These are phyloP conservation scores for Parelbella ahira DNA, from an alignment of 2,888 invertebrate genomes.

Conservation along the genomic window DNA sequence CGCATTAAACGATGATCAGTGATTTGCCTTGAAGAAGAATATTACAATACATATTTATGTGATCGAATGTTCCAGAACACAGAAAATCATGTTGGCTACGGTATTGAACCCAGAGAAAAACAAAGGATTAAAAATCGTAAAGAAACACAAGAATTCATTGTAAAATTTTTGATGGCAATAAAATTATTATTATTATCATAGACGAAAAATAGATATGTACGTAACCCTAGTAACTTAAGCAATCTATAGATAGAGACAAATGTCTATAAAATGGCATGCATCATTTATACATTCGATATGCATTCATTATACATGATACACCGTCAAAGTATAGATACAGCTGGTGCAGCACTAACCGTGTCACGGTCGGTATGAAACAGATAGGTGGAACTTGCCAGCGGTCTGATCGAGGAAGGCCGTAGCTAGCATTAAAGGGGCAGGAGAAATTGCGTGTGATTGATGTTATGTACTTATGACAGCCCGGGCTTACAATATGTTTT, in stretches of 20 bases:
- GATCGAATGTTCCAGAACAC: neutral
- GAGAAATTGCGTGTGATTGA: slow-evolving; percentile 36
- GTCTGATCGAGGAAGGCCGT: slow-evolving; percentile 5
- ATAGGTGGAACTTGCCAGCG: slow-evolving; percentile 20
- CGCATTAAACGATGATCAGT: too few relatives aligned
- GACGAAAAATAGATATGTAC: too few relatives aligned
- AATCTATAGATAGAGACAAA: slow-evolving; percentile 2
- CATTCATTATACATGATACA: slow-evolving; percentile 25
- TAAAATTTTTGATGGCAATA: too few relatives aligned
- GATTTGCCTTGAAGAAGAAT: too few relatives aligned
- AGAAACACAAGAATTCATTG: too few relatives aligned
- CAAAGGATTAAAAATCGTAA: too few relatives aligned
- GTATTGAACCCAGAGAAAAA: too few relatives aligned
- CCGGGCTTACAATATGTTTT: too few relatives aligned
- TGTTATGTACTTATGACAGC: slow-evolving; percentile 33
- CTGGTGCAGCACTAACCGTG: slow-evolving; percentile 20
- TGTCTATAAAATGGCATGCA: slow-evolving; percentile 3
- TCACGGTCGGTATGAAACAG: slow-evolving; percentile 20
- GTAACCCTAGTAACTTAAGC: neutral
- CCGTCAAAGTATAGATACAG: slow-evolving; percentile 19
- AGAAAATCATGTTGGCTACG: too few relatives aligned
- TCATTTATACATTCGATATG: slow-evolving; percentile 20
- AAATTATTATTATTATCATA: too few relatives aligned
- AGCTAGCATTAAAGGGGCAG: slow-evolving; percentile 29
- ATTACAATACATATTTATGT: neutral